phyloP scores from a whole-genome alignment of 2,888 invertebrate genomes.

The Zootermopsis nevadensis region DNA sequence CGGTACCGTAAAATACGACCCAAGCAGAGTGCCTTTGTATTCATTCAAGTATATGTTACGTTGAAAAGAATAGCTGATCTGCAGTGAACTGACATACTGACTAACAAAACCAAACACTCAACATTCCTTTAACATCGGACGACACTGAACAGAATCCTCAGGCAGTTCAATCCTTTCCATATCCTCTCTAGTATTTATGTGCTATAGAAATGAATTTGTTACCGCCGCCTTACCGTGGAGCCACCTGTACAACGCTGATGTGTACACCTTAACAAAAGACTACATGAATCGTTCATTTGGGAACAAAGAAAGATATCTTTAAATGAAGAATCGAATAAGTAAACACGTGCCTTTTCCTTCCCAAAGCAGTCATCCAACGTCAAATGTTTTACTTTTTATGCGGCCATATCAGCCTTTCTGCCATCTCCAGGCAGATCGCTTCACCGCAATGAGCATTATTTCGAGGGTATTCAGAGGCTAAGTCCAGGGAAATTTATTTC shows the following conservation, averaged over 20 bases:
- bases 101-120: too few species aligned
- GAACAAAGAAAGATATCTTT: conserved; percentile 21
- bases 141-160: too few species aligned
- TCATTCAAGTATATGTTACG: too few species aligned
- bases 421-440: conserved; percentile 1
- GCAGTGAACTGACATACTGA: too few species aligned
- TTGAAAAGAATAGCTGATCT: too few species aligned
- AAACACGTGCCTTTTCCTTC: not conserved
- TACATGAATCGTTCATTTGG: conserved; percentile 30
- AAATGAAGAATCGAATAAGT: conserved; percentile 31
- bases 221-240: not conserved
- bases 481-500: conserved; percentile 28
- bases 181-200: too few species aligned
- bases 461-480: conserved; percentile 28
- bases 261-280: conserved; percentile 15
- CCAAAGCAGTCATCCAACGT: not conserved
- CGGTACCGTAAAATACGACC: too few species aligned
- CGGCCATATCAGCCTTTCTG: conserved; percentile 14
- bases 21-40: too few species aligned
- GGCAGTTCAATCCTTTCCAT: too few species aligned
- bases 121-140: too few species aligned
- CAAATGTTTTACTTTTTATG: conserved; percentile 16
- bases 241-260: not conserved
- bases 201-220: not conserved
- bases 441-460: conserved; percentile 27